Percentiles rank a stretch among this genome's conserved stretches.
Evolutionary conservation across 2,797 vertebrate genomes (phyloP).

Genomic region (Acestrorhynchus altus): DNA sequence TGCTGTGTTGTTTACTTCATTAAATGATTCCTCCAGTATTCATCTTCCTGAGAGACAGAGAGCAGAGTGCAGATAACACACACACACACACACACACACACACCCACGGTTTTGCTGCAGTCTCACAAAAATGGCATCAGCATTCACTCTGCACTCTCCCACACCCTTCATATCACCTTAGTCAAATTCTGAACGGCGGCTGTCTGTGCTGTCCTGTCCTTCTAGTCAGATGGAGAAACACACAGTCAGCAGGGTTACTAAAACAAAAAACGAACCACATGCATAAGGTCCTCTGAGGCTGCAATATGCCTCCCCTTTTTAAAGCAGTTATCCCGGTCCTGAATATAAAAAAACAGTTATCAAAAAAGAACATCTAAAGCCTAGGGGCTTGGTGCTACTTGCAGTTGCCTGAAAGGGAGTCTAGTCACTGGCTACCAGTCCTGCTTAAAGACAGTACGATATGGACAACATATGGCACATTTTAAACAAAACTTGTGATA

Average conservation of each 20-base stretch:
- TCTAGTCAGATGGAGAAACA: constrained; percentile 6
- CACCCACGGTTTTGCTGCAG: not conserved
- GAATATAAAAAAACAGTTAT: not conserved
- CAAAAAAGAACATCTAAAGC: not conserved
- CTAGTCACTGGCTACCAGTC: not conserved
- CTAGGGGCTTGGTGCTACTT: not conserved
- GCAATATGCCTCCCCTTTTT: not conserved
- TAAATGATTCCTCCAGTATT: not conserved
- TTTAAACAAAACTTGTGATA: not conserved
- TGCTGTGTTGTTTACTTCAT: constrained; percentile 6
- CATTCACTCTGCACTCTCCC: not conserved
- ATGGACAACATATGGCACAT: not conserved
- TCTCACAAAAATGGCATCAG: constrained; percentile 10
- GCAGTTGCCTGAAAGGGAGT: not conserved
- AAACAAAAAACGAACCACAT: not conserved
- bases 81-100: not conserved
- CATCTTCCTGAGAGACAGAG: not conserved
- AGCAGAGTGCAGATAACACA: not conserved
- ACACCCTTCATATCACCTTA: constrained; percentile 13
- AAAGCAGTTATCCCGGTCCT: not conserved
- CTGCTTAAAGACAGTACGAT: not conserved
- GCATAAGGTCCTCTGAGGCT: not conserved
- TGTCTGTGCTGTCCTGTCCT: constrained; percentile 33
- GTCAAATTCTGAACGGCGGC: constrained; percentile 25
- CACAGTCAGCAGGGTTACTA: not conserved